Percentiles rank a stretch among this genome's conserved stretches.
These are phyloP conservation scores for Mixornis gularis DNA, from an alignment of 2,113 vertebrate species.

Conservation along the genomic window DNA sequence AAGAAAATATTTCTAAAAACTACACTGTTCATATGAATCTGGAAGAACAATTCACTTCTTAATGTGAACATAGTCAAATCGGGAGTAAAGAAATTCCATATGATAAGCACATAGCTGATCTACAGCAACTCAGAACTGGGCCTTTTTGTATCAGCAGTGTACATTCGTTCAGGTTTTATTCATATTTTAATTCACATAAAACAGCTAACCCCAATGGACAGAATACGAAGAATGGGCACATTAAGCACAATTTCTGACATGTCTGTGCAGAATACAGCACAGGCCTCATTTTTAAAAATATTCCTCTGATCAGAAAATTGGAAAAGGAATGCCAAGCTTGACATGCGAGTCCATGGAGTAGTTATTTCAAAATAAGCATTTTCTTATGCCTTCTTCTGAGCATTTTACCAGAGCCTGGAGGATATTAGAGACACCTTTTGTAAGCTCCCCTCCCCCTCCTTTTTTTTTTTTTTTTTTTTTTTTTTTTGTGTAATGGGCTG, in stretches of 20 bases:
- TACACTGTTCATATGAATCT: not conserved
- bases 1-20: not conserved
- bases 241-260: not conserved
- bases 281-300: conserved; percentile 3
- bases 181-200: not conserved
- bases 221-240: not conserved
- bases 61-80: not conserved
- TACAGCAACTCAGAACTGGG: not conserved
- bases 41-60: not conserved
- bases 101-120: not conserved
- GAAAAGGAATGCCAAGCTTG: not conserved
- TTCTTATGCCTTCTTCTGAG: not conserved
- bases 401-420: not conserved
- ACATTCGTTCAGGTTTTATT: not conserved
- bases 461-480: not conserved
- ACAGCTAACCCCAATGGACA: not conserved
- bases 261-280: not conserved
- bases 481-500: not conserved
- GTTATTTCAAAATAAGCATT: not conserved
- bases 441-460: not conserved
- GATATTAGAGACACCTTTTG: not conserved
- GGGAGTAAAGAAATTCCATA: not conserved
- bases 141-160: not conserved
- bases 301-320: not conserved
- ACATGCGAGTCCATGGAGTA: not conserved